Evolutionary conservation across 2,113 vertebrate species (phyloP), one percentile per base, ranked within the genome.

Genomic region (Cephalophus harveyi): DNA sequence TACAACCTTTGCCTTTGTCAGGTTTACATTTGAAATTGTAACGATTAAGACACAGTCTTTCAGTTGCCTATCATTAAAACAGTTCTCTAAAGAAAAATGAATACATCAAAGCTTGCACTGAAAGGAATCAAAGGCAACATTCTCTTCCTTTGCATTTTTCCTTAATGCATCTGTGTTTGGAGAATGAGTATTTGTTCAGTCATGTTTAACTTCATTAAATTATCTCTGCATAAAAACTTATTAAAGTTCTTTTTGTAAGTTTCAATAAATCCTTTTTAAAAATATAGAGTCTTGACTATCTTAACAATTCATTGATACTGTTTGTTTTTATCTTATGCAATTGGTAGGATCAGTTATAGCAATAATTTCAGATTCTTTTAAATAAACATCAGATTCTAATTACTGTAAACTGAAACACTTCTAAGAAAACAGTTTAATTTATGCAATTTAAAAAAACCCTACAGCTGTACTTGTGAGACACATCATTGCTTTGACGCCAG

Each of bases 381-480:
- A 97, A 94, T 0, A 55, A n/a, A 7, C 88, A 98, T 97, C 87
- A 95, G 97, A 98, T 97, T 98, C 43, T 96, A 98, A 98, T 98
- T 98, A 97, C 50, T 95, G n/a, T 33, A 81, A 97, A 82, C 36
- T 57, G 48, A 97, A 97, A 96, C 36, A 93, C 46, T 97, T 97
- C 96, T 98, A 98, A 98, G 98, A 98, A 98, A 98, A 54, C 97
- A 98, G 98, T 97, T 98, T 98, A 98, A 97, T 97, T 98, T 98
- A 98, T 97, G 97, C 98, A 98, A 97, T 98, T 98, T 88, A 97
- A 98, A 98, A 91, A 90, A 52, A 25, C 5, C 19, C 97, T 95
- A 94, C 97, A 98, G 98, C 96, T 98, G 98, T 98, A 98, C 97
- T 98, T 59, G 15, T 94, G 95, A 98, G 97, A 98, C 95, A 98